These are phyloP conservation scores for Bombyx huttoni DNA, from an alignment of 2,888 invertebrate genomes.

Conservation along the genomic window DNA sequence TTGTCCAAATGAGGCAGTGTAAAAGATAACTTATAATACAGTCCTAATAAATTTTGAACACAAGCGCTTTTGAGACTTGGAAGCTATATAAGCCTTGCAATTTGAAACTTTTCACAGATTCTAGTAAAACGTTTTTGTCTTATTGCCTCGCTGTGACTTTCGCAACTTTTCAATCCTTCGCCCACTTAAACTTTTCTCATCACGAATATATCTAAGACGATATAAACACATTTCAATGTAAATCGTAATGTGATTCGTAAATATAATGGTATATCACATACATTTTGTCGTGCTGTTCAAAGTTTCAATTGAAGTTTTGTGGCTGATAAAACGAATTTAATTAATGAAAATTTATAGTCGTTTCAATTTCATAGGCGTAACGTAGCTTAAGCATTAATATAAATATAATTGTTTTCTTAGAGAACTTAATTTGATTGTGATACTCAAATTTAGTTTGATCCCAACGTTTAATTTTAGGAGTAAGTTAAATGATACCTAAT, in stretches of 20 bases:
- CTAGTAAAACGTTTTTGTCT: slow-evolving; percentile 37
- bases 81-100: slow-evolving; percentile 6
- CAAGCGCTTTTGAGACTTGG: no score
- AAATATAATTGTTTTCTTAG: neutral
- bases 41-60: no score
- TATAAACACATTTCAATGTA: slow-evolving; percentile 41
- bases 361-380: neutral
- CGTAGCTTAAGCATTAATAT: neutral
- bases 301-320: slow-evolving; percentile 17
- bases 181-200: slow-evolving; percentile 59
- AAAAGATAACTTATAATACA: no score
- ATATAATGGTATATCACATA: neutral
- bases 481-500: neutral
- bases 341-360: no score
- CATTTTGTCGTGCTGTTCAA: neutral
- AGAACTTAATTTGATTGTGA: neutral
- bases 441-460: neutral
- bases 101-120: slow-evolving; percentile 41
- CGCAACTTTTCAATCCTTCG: slow-evolving; percentile 47
- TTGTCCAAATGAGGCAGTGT: no score
- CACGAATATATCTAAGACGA: slow-evolving; percentile 46
- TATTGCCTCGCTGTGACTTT: slow-evolving; percentile 38
- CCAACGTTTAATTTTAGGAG: neutral
- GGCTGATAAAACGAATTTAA: neutral
- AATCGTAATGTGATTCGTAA: slow-evolving; percentile 21